Conservation (phyloP, 2,113 vertebrate species). For the Aegotheles bennettii region DNA sequence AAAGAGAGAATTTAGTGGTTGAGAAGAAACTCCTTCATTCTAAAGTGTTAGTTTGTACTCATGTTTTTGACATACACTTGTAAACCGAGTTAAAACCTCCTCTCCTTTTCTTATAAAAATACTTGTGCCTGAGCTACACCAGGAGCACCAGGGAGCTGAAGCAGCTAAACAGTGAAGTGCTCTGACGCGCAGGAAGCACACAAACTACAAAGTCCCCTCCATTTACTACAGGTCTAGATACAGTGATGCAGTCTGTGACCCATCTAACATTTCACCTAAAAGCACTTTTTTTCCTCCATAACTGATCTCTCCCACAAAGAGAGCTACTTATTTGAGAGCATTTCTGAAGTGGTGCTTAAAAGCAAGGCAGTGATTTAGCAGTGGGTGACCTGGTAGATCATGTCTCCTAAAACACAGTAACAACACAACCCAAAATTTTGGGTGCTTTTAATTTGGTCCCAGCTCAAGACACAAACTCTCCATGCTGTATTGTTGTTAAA, state of each 20-base stretch:
- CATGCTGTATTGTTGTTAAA: not conserved
- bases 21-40: not conserved
- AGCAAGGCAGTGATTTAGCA: not conserved
- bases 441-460: not conserved
- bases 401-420: not conserved
- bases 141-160: not conserved
- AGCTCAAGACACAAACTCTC: not conserved
- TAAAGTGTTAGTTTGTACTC: not conserved
- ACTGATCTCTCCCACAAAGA: not conserved
- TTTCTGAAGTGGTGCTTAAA: not conserved
- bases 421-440: not conserved
- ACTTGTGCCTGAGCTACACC: not conserved
- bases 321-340: not conserved
- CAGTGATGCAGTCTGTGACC: not conserved
- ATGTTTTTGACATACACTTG: not conserved
- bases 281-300: not conserved
- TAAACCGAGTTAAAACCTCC: not conserved
- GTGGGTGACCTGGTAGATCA: not conserved
- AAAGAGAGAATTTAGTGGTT: conserved; percentile 1
- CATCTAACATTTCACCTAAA: not conserved
- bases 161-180: not conserved
- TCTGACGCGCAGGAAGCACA: not conserved
- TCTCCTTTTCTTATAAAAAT: not conserved
- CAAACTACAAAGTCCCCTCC: not conserved
- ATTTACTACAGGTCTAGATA: not conserved